phyloP scores from a whole-genome alignment of 2,797 vertebrate genomes.

The Brotula barbata region DNA sequence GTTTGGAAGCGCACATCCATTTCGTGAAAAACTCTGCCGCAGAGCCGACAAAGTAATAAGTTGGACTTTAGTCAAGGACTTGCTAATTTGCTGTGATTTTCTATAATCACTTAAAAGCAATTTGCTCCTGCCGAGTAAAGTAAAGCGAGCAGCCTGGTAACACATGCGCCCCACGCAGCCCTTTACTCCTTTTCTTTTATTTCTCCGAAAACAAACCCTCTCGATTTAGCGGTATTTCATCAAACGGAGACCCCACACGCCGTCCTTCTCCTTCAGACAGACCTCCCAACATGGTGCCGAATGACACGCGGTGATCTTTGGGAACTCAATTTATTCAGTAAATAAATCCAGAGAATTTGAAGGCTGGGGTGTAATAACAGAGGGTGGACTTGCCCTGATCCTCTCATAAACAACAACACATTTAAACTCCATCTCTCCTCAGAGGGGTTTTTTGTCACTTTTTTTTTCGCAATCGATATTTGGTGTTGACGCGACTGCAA shows the following conservation, averaged over 20 bases:
- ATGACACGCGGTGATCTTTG: constrained; percentile 18
- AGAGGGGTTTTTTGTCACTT: constrained; percentile 14
- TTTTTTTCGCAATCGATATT: no score
- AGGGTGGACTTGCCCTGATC: constrained; percentile 17
- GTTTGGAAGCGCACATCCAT: constrained; percentile 19
- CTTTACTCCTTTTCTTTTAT: not conserved
- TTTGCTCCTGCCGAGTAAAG: not conserved
- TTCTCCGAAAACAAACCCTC: constrained; percentile 19
- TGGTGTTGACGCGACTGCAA: constrained; percentile 35
- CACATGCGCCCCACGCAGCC: constrained; percentile 2
- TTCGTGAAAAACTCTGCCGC: not conserved
- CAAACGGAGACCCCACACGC: constrained; percentile 40
- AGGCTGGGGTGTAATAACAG: constrained; percentile 32
- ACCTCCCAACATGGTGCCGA: constrained; percentile 58
- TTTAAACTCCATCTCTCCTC: constrained; percentile 35
- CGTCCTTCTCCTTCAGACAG: constrained; percentile 20
- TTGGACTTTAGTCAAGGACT: not conserved
- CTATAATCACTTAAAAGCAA: not conserved
- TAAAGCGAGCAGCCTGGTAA: not conserved
- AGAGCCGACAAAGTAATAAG: not conserved
- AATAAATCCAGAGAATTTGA: constrained; percentile 44
- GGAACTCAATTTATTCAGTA: constrained; percentile 41
- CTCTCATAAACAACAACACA: constrained; percentile 40
- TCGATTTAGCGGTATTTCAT: constrained; percentile 32
- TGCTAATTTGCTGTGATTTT: not conserved